Evolutionary conservation across 1,140 invertebrate species (phyloP), one percentile per base, ranked within the genome.

Genomic region (Cheumatopsyche charites): DNA sequence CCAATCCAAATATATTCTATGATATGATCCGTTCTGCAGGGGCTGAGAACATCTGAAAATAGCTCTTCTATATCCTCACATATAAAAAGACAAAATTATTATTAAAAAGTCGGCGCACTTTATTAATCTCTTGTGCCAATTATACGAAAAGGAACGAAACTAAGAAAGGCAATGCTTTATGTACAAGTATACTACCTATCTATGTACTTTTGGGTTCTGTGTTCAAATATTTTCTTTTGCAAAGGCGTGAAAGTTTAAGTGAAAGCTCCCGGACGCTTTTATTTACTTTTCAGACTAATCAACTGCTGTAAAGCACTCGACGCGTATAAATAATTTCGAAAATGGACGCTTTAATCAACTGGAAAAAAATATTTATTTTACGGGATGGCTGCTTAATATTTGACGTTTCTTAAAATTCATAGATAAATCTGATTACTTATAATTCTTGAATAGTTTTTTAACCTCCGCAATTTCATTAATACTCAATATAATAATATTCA

Each of bases 1-100:
- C 74, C 74, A 75, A 29, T 73, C 74, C 45, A 73, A 36, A 70
- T 75, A 75, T n/a, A 75, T 68, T 19, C 69, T 67, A 26, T 75
- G 72, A 52, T 75, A 75, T 25, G 74, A 73, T 13, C 74, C 72
- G 55, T 73, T 73, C 58, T 73, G 74, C 21, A 72, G 49, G 5
- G 74, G 74, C 9, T 68, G 71, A 19, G 26, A 67, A 52, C 74
- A 75, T 61, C 74, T 75, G 58, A n/a, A 67, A 70, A 42, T 26
- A 52, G 12, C 6, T 19, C 9, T 36, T 36, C 29, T 36, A 36
- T 36, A 36, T 9, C 29, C 9, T 36, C 29, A 36, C 29, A 9
- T 36, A 9, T 36, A 36, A 36, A 4, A 36, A 4, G 9, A 36
- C 29, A 36, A 9, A 36, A 36, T 4, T 36, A 36, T 4, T 36